Evolutionary conservation across 1,140 invertebrate genomes (phyloP), one percentile per base, ranked within the genome.

Genomic region (Zaprionus africanus): DNA sequence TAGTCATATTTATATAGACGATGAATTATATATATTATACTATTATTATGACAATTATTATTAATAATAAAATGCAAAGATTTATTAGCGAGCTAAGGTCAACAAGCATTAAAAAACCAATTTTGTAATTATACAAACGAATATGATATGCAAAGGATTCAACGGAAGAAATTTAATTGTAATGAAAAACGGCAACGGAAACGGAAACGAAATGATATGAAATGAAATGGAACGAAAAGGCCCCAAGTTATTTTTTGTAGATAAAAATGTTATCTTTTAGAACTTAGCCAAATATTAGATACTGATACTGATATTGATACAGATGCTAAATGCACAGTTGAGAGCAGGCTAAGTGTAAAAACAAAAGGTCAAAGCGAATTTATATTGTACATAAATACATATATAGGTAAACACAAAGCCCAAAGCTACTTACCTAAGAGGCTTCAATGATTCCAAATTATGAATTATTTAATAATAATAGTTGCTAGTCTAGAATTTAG

Each of bases 211-310:
- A 59, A 36, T 58, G 75, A 68, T 65, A 62, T 72, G 59, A 73
- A 72, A 43, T n/a, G n/a, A 72, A 56, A 22, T 15, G 58, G 58
- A 38, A 34, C 17, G 69, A 68, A 63, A 73, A 70, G 81, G 65
- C 78, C 74, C 74, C 69, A 76, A 78, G 84, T 81, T 88, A 82
- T 85, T 90, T 90, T 90, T 90, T 90, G 79, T 90, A 90, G 85
- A 90, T 90, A 90, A 90, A 90, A 90, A 81, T 90, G 85, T 90
- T 90, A 90, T 90, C 76, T 82, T 90, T 90, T 90, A 90, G 81
- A 70, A 82, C 73, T 86, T 90, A 90, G 85, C 85, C 86, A 90
- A 90, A 90, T 90, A 81, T 90, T 90, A 90, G 86, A 88, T 74
- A 78, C 81, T 73, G 54, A 51, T 69, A 59, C 78, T 74, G 63